Conservation (phyloP, 1,140 invertebrate species). For the Drosophila chauvacae region DNA sequence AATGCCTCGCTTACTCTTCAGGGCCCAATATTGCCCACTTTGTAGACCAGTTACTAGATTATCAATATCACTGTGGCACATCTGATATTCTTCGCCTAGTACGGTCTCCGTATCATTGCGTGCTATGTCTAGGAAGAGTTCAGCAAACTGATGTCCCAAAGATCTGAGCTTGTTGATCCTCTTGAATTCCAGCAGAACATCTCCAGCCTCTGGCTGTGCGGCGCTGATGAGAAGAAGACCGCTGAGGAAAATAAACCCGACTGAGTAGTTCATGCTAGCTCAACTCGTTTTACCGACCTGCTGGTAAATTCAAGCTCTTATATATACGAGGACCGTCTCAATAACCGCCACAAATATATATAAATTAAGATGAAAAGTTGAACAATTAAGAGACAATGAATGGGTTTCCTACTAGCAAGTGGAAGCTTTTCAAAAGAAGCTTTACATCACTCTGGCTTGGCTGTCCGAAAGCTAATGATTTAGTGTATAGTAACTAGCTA, state of each 20-base stretch:
- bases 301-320: background rate
- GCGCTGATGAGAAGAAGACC: constrained; percentile 8
- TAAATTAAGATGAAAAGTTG: background rate
- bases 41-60: background rate
- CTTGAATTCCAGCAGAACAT: background rate
- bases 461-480: background rate
- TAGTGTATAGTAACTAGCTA: background rate
- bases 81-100: background rate
- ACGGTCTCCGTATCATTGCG: background rate
- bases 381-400: background rate
- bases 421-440: background rate
- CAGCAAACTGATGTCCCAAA: constrained; percentile 28
- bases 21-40: constrained; percentile 10
- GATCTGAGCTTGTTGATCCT: constrained; percentile 4
- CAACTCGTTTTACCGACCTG: background rate
- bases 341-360: too few species aligned
- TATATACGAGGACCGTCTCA: background rate
- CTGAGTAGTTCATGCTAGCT: constrained; percentile 7
- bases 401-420: background rate
- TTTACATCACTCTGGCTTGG: background rate
- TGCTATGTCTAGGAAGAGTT: constrained; percentile 27
- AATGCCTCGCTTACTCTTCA: background rate
- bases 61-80: constrained; percentile 6
- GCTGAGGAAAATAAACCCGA: background rate
- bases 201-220: background rate